Percentiles rank a stretch among this genome's conserved stretches.
Evolutionary conservation across 2,113 vertebrate genomes (phyloP).

Genomic region (Motacilla alba): DNA sequence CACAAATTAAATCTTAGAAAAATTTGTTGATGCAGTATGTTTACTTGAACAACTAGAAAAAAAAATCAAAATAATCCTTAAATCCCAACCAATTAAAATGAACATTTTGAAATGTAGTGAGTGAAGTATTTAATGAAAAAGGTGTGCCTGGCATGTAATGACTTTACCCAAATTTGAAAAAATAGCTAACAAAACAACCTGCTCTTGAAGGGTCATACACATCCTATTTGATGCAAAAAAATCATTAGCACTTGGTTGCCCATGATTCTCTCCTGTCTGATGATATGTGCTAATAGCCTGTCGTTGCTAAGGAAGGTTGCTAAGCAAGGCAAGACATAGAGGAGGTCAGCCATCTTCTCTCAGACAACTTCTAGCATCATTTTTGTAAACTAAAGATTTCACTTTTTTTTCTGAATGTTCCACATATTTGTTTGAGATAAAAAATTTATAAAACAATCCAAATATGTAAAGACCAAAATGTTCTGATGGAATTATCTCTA

Average conservation of each 20-base stretch:
- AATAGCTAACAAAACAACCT: background rate
- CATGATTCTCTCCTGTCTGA: background rate
- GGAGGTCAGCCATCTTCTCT: background rate
- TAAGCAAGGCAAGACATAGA: background rate
- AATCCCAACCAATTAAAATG: background rate
- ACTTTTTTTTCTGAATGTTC: background rate
- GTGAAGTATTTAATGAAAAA: background rate
- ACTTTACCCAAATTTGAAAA: background rate
- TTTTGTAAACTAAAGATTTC: background rate
- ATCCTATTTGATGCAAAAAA: background rate
- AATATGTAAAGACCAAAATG: background rate
- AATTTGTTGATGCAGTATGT: background rate
- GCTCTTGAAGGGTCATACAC: background rate
- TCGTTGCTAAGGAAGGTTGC: constrained; percentile 12
- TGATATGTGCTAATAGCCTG: background rate
- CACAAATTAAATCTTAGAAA: background rate
- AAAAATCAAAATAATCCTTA: background rate
- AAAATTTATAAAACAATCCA: background rate
- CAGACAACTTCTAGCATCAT: background rate
- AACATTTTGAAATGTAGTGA: background rate
- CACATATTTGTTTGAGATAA: background rate
- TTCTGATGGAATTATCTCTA: background rate
- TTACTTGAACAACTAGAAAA: background rate
- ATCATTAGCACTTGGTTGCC: background rate
- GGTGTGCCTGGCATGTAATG: background rate